These are phyloP conservation scores for Chamaetylas fuelleborni DNA, from an alignment of 2,113 vertebrate genomes.

Conservation along the genomic window DNA sequence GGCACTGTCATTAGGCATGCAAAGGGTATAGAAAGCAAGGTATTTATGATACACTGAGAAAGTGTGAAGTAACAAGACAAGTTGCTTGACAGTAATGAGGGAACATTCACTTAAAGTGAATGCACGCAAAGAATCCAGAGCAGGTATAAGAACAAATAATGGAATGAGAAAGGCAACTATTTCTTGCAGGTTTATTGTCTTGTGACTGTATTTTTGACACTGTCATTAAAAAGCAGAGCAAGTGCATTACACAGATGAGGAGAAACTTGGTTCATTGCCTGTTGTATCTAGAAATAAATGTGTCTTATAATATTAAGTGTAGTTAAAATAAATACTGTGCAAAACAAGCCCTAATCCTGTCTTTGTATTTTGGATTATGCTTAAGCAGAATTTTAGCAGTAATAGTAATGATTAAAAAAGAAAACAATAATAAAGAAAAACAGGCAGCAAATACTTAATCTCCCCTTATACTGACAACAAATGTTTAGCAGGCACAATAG, in stretches of 20 bases:
- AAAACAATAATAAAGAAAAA: background rate
- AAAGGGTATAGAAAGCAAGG: background rate
- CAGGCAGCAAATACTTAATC: background rate
- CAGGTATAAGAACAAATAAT: conserved; percentile 5
- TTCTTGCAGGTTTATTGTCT: conserved; percentile 5
- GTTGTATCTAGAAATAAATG: background rate
- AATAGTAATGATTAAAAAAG: background rate
- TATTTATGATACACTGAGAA: conserved; percentile 13
- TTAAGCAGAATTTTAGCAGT: background rate
- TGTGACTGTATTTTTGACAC: conserved; percentile 14
- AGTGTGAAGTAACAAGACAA: background rate
- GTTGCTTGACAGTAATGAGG: conserved; percentile 30
- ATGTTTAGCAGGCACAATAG: background rate
- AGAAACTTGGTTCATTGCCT: conserved; percentile 8
- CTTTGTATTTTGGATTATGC: background rate
- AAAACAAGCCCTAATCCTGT: background rate
- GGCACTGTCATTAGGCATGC: background rate
- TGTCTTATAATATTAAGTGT: background rate
- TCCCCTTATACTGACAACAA: background rate
- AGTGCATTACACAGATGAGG: background rate
- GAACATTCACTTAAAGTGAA: conserved; percentile 13
- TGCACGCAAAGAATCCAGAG: background rate
- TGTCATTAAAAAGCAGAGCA: background rate
- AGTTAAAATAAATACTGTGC: background rate
- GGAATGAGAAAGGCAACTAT: background rate